Percentiles rank a stretch among this genome's conserved stretches.
Conservation (phyloP, 2,888 invertebrate species). For the Andrena trimmerana region DNA sequence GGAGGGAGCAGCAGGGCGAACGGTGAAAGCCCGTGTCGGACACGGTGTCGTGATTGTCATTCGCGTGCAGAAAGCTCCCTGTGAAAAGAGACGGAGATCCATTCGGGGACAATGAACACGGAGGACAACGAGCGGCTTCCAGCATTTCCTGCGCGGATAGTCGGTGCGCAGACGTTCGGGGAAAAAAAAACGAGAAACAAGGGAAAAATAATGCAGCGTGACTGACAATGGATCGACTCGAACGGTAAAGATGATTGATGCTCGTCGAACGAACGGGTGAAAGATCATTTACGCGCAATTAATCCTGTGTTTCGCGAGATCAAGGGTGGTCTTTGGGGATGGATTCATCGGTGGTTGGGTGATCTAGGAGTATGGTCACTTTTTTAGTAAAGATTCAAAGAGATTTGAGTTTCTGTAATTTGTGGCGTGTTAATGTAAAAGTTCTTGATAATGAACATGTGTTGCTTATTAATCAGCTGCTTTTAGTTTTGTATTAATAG, state of each 20-base stretch:
- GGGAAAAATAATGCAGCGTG: slow-evolving; percentile 7
- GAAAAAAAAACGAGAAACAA: neutral
- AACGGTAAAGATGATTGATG: slow-evolving; percentile 29
- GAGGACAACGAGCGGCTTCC: slow-evolving; percentile 22
- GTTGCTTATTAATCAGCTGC: too few relatives aligned
- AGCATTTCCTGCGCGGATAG: slow-evolving; percentile 9
- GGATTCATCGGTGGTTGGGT: too few relatives aligned
- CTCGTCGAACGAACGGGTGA: neutral
- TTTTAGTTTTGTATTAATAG: too few relatives aligned
- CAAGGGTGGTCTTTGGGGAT: too few relatives aligned
- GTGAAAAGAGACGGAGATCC: slow-evolving; percentile 41
- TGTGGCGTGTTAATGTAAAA: too few relatives aligned
- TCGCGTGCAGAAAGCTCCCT: slow-evolving; percentile 18
- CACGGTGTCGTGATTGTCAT: slow-evolving; percentile 30
- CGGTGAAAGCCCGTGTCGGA: slow-evolving; percentile 10
- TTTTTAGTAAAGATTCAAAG: too few relatives aligned
- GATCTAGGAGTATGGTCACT: too few relatives aligned
- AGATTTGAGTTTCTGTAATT: too few relatives aligned
- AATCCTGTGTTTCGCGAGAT: neutral
- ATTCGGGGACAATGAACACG: slow-evolving; percentile 29
- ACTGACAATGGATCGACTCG: slow-evolving; percentile 25
- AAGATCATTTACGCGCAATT: slow-evolving; percentile 14
- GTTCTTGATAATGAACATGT: too few relatives aligned
- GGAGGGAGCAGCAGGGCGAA: neutral
- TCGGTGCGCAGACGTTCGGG: neutral